Conservation (phyloP, 2,797 vertebrate genomes). For the Halcyon chelicuti region DNA sequence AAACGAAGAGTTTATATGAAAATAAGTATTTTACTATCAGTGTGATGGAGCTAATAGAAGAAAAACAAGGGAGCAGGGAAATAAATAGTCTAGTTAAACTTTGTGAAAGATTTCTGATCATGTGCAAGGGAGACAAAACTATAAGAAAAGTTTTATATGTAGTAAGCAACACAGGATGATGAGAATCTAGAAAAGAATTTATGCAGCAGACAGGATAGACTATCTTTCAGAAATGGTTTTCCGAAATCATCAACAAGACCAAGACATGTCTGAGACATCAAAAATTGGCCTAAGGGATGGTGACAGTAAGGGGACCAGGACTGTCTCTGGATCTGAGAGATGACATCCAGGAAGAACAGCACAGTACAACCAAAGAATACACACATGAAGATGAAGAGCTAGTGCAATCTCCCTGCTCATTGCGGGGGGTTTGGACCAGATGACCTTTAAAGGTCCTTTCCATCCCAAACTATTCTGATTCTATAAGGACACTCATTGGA, state of each 20-base stretch:
- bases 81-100: background rate
- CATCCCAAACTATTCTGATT: background rate
- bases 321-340: background rate
- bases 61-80: background rate
- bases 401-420: background rate
- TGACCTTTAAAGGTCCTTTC: background rate
- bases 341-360: background rate
- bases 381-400: background rate
- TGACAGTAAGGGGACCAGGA: background rate
- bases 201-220: background rate
- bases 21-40: conserved; percentile 6
- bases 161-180: background rate
- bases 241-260: background rate
- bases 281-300: background rate
- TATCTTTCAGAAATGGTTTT: background rate
- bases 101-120: too few species aligned
- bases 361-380: background rate
- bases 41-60: background rate
- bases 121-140: too few species aligned
- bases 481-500: background rate
- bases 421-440: background rate
- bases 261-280: background rate
- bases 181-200: background rate
- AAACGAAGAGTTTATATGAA: conserved; percentile 1
- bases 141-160: too few species aligned